phyloP scores from a whole-genome alignment of 2,113 vertebrate genomes.

The Martes martes region DNA sequence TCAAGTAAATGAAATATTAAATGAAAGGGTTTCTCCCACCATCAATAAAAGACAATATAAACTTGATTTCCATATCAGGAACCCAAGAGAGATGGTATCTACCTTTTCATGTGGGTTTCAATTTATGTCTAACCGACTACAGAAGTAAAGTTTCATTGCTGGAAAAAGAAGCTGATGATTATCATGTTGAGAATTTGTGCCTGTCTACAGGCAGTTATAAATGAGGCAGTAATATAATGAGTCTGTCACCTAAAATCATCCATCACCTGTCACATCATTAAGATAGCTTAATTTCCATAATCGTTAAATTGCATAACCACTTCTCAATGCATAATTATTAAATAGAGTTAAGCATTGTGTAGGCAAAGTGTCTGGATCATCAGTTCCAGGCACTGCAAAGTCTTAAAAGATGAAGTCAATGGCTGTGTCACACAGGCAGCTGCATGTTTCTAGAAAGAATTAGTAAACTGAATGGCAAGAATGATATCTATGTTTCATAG shows the following conservation, averaged over 20 bases:
- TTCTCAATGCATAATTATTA: constrained; percentile 33
- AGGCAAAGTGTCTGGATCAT: neutral
- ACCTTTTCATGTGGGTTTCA: neutral
- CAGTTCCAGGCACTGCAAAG: neutral
- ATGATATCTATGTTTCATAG: neutral
- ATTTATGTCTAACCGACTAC: neutral
- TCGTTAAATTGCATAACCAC: constrained; percentile 36
- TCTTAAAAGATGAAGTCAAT: neutral
- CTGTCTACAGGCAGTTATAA: neutral
- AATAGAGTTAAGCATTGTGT: neutral
- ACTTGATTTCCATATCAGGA: neutral
- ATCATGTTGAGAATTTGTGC: neutral
- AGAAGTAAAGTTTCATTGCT: neutral
- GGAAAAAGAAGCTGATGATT: neutral
- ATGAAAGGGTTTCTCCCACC: neutral
- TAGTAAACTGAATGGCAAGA: neutral
- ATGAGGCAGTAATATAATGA: neutral
- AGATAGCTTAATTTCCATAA: constrained; percentile 46
- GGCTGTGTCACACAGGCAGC: neutral
- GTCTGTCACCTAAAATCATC: constrained; percentile 16
- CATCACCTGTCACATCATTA: constrained; percentile 43
- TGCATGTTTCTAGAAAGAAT: neutral
- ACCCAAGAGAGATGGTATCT: neutral
- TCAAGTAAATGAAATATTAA: neutral
- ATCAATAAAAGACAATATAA: neutral